Conservation (phyloP, 64 coral and sea anemone genomes). For the Astreopora myriophthalma region DNA sequence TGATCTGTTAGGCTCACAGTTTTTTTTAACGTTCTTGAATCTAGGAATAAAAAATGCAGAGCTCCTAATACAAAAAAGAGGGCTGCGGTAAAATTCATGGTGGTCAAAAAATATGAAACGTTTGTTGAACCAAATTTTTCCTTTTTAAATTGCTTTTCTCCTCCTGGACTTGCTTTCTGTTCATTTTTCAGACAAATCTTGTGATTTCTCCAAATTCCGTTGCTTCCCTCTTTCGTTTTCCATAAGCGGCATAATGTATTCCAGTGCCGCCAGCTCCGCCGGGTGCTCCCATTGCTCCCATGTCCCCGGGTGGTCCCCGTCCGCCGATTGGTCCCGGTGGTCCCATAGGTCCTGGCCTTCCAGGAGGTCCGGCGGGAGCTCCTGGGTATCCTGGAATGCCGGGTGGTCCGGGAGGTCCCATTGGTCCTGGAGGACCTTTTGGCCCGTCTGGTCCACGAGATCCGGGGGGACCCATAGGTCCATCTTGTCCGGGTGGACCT, state of each 20-base stretch:
- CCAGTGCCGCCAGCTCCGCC: slow-evolving; percentile 58
- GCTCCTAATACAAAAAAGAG: not conserved
- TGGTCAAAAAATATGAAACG: not conserved
- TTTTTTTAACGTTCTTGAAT: not conserved
- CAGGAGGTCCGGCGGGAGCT: slow-evolving; percentile 79
- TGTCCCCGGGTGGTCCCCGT: slow-evolving; percentile 84
- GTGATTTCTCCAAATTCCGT: slow-evolving; percentile 28
- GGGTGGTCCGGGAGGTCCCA: slow-evolving; percentile 79
- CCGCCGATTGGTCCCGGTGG: slow-evolving; percentile 79
- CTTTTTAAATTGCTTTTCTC: not conserved
- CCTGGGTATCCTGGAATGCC: slow-evolving; percentile 86
- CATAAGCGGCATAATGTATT: not conserved
- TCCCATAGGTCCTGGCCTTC: slow-evolving; percentile 78
- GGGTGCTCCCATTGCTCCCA: slow-evolving; percentile 66
- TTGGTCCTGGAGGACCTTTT: slow-evolving; percentile 90
- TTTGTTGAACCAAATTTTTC: not conserved
- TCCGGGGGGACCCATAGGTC: slow-evolving; percentile 82
- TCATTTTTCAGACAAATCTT: not conserved
- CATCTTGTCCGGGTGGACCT: slow-evolving; percentile 86
- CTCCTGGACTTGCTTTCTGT: no score
- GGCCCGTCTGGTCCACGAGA: slow-evolving; percentile 85
- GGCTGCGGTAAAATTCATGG: not conserved
- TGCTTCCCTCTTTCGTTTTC: slow-evolving; percentile 28
- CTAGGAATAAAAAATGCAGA: not conserved
- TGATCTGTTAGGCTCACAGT: not conserved